Evolutionary conservation across 30 jellyfish, hydroid and myxozoan genomes (phyloP).

Genomic region (Chironex yamaguchii): DNA sequence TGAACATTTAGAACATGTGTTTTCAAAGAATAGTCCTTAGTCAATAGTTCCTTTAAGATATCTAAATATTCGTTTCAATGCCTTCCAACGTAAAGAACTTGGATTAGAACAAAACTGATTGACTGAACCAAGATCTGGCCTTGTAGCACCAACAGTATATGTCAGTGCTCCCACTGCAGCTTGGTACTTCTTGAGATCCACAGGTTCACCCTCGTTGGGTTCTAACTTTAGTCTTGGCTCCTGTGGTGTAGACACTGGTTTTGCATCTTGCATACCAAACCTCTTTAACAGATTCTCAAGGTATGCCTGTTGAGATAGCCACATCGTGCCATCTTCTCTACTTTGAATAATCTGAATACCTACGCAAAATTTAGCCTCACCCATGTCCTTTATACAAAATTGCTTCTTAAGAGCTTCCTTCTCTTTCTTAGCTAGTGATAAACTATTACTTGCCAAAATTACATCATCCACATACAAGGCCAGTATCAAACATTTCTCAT

Average conservation of each 20-base stretch:
- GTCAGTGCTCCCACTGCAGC: conserved; percentile 48
- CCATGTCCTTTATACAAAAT: conserved; percentile 48
- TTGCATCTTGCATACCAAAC: conserved; percentile 31
- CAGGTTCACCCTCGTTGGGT: conserved; percentile 18
- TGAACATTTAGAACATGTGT: not conserved
- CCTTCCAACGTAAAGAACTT: not conserved
- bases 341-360: conserved; percentile 41
- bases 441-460: conserved; percentile 44
- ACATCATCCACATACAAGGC: conserved; percentile 31
- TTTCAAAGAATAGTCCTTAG: not conserved
- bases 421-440: not conserved
- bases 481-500: conserved; percentile 7
- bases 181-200: conserved; percentile 46
- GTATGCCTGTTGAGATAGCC: conserved; percentile 22
- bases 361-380: conserved; percentile 26
- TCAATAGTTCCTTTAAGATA: conserved; percentile 1
- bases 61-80: not conserved
- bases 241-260: conserved; percentile 50
- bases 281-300: conserved; percentile 16
- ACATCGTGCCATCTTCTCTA: conserved; percentile 34
- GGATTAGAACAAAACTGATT: too few relatives aligned
- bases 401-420: conserved; percentile 15
- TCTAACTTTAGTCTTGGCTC: conserved; percentile 22
- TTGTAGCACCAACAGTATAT: conserved; percentile 25
- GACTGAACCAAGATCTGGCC: conserved; percentile 36